Evolutionary conservation across 2,888 invertebrate genomes (phyloP).

Genomic region (Euzophera pinguis): DNA sequence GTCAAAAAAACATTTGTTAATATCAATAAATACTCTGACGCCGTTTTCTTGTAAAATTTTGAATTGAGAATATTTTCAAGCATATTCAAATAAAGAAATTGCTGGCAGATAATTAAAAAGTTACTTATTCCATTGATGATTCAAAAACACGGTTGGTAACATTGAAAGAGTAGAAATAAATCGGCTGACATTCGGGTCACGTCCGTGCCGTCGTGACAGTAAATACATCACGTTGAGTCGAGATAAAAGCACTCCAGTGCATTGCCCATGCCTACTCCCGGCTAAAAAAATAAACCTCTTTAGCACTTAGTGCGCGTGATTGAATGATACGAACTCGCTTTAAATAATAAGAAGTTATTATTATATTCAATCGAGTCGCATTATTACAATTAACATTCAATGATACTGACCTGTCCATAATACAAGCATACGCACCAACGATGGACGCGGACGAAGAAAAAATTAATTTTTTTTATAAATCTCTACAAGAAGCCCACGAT

Average conservation of each 20-base stretch:
- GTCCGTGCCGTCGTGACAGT: constrained; percentile 69
- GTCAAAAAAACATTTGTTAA: background rate
- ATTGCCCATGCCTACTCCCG: constrained; percentile 2
- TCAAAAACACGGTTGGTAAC: constrained; percentile 9
- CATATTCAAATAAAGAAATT: background rate
- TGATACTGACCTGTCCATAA: no score
- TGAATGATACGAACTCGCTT: constrained; percentile 2
- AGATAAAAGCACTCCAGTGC: constrained; percentile 61
- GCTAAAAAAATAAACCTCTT: constrained; percentile 9
- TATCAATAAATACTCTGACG: background rate
- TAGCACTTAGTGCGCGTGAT: constrained; percentile 12
- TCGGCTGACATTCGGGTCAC: constrained; percentile 70
- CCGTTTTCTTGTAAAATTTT: background rate
- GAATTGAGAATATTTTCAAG: background rate
- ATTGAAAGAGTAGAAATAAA: constrained; percentile 41
- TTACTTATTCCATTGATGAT: constrained; percentile 5
- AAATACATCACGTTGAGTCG: constrained; percentile 56
- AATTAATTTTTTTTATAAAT: no score
- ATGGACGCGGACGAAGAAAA: no score
- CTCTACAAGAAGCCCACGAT: no score
- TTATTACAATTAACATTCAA: no score
- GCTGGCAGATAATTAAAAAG: background rate
- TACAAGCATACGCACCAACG: no score
- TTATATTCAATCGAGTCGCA: no score
- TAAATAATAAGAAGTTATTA: no score